These are phyloP conservation scores for Zoanthus sansibaricus DNA, from an alignment of 92 coral and sea anemone species.

Conservation along the genomic window DNA sequence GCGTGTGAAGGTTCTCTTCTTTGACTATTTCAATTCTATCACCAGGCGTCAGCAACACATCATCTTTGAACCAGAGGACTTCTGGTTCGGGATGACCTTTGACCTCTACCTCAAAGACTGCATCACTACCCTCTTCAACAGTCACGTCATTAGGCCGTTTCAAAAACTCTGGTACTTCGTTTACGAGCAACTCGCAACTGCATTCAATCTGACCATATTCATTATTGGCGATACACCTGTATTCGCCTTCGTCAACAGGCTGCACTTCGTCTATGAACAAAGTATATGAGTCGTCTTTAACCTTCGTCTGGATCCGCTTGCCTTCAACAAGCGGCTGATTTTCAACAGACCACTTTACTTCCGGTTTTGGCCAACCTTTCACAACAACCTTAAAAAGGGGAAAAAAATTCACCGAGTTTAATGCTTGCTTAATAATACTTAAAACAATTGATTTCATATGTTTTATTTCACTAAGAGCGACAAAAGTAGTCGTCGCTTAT, in stretches of 20 bases:
- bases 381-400: slow-evolving; percentile 42
- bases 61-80: slow-evolving; percentile 83
- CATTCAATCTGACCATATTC: slow-evolving; percentile 71
- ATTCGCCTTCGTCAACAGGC: slow-evolving; percentile 89
- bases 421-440: too few relatives aligned
- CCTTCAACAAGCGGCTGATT: slow-evolving; percentile 79
- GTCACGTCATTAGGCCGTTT: slow-evolving; percentile 66
- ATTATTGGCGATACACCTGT: slow-evolving; percentile 83
- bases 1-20: slow-evolving; percentile 56
- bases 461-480: too few relatives aligned
- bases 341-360: slow-evolving; percentile 84
- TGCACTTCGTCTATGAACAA: slow-evolving; percentile 73
- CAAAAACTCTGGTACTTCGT: slow-evolving; percentile 84
- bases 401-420: too few relatives aligned
- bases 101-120: slow-evolving; percentile 74
- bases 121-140: slow-evolving; percentile 68
- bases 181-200: slow-evolving; percentile 80
- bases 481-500: too few relatives aligned
- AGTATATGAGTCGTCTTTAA: slow-evolving; percentile 64
- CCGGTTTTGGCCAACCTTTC: slow-evolving; percentile 80
- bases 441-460: too few relatives aligned
- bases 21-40: slow-evolving; percentile 61
- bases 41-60: slow-evolving; percentile 68
- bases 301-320: slow-evolving; percentile 60
- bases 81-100: slow-evolving; percentile 87